A percentile compares a stretch with the other conserved stretches of the same genome.
phyloP scores from a whole-genome alignment of 2,113 vertebrate species.

The Pedionomus torquatus region DNA sequence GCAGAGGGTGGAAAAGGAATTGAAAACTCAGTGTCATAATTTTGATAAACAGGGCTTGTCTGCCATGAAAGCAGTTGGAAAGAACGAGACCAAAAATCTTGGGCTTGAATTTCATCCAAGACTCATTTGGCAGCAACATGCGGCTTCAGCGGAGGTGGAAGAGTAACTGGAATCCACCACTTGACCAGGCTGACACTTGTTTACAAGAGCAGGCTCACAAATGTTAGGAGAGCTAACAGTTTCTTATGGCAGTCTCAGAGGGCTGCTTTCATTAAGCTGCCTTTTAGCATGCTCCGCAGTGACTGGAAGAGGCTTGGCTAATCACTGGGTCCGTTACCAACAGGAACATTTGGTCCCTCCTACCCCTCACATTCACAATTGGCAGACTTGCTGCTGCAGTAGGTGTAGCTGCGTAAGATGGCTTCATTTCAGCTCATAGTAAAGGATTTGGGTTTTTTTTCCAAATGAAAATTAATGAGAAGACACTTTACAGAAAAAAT shows the following conservation, averaged over 20 bases:
- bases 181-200: background rate
- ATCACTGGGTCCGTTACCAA: background rate
- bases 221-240: background rate
- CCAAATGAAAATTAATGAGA: background rate
- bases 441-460: background rate
- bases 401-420: background rate
- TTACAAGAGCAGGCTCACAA: background rate
- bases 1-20: background rate
- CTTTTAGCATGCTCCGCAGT: background rate
- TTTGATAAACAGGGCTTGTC: background rate
- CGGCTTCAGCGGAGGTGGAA: background rate
- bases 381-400: background rate
- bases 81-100: background rate
- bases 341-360: background rate
- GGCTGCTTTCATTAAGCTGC: background rate
- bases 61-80: background rate
- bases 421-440: background rate
- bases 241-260: background rate
- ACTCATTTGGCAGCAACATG: background rate
- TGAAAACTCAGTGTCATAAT: slow-evolving; percentile 3
- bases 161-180: background rate
- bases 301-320: background rate
- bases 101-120: slow-evolving; percentile 1
- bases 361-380: background rate
- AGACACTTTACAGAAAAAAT: background rate